phyloP scores from a whole-genome alignment of 2,797 vertebrate species.

The Gorsachius magnificus region DNA sequence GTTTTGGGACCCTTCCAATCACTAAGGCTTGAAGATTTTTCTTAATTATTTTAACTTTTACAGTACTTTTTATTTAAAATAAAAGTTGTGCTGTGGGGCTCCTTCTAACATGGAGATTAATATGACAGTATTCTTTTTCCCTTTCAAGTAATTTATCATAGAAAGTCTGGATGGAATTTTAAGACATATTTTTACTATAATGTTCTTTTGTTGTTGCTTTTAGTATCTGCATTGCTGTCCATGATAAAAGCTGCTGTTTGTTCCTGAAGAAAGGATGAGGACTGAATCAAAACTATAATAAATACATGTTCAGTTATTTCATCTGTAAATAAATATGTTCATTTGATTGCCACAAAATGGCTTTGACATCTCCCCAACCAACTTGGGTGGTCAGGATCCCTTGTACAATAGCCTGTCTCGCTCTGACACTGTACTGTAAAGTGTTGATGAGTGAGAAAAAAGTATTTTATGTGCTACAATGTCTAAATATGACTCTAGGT shows the following conservation, averaged over 20 bases:
- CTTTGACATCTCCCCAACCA: not conserved
- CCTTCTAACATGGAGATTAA: not conserved
- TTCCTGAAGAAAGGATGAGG: not conserved
- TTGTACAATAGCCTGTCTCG: not conserved
- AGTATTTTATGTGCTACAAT: not conserved
- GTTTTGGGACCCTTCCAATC: constrained; percentile 58
- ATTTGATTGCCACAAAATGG: not conserved
- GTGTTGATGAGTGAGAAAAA: constrained; percentile 40
- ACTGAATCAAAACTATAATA: not conserved
- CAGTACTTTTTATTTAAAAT: constrained; percentile 28
- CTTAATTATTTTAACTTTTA: constrained; percentile 57
- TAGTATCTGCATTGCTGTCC: not conserved
- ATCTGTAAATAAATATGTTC: constrained; percentile 12
- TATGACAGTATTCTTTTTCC: not conserved
- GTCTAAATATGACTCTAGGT: constrained; percentile 12
- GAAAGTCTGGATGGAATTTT: not conserved
- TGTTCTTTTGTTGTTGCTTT: not conserved
- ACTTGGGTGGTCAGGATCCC: not conserved
- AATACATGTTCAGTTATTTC: constrained; percentile 5
- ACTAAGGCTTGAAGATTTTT: constrained; percentile 40
- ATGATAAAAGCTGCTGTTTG: not conserved
- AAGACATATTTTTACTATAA: not conserved
- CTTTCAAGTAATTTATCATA: constrained; percentile 4
- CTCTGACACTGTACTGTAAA: not conserved
- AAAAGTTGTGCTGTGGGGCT: not conserved